phyloP scores from a whole-genome alignment of 2,888 invertebrate species.

The Cenopis cana region DNA sequence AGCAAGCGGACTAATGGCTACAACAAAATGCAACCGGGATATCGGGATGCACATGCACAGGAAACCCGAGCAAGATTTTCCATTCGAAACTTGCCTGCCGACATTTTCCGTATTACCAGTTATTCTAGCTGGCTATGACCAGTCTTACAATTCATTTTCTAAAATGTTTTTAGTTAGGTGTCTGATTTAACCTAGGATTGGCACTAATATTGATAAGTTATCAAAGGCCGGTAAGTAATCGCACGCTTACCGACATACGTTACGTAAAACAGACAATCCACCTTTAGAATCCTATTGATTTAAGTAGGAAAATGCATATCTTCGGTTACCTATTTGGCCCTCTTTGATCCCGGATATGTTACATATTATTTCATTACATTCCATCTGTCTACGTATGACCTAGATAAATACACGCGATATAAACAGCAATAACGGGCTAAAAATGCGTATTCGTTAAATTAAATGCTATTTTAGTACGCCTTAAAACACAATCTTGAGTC shows the following conservation, averaged over 20 bases:
- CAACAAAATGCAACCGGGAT: too few relatives aligned
- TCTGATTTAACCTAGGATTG: too few relatives aligned
- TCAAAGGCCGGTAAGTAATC: neutral
- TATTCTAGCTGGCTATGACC: too few relatives aligned
- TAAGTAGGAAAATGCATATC: neutral
- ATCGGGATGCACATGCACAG: too few relatives aligned
- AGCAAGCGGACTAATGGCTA: too few relatives aligned
- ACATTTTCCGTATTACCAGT: too few relatives aligned
- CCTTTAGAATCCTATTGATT: neutral
- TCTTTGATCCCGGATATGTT: neutral
- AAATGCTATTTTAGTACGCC: conserved; percentile 3
- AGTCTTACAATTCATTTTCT: too few relatives aligned
- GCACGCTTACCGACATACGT: neutral
- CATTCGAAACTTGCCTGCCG: too few relatives aligned
- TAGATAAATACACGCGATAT: conserved; percentile 1
- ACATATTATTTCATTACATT: conserved; percentile 4
- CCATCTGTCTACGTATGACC: neutral
- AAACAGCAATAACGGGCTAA: conserved; percentile 16
- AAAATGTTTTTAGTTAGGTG: too few relatives aligned
- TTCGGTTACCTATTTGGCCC: neutral
- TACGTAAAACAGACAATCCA: neutral
- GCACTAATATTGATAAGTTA: neutral
- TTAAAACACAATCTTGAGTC: conserved; percentile 23
- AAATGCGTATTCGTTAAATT: neutral
- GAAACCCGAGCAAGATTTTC: too few relatives aligned